Base-by-base conservation (phyloP, 2,113 vertebrate genomes). In the human (Homo sapiens) region DNA sequence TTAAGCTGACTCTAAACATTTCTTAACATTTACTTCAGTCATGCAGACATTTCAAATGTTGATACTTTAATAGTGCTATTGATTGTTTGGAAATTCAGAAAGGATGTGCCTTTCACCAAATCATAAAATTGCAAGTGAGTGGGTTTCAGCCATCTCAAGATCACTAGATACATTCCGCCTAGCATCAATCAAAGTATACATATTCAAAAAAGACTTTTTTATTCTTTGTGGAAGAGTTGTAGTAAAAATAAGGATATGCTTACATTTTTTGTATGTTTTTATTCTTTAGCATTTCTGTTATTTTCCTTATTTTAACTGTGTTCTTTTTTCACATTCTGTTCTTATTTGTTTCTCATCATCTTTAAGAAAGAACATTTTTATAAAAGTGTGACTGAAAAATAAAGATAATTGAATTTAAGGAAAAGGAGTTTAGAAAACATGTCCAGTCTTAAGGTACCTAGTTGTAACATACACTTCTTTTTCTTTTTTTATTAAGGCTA, bases 41-140 rank as follows among this genome's bases (percentile, higher is more conserved):
- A 45, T 89, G 0, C 20, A 80, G 64, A 95, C 48, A 45, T 80
- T 96, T 87, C 23, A 94, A 80, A 95, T 86, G 52, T 68, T 92
- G 88, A 75, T 57, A 73, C 22, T 89, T 45, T 88, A 80, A 70
- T 22, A 85, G 52, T 2, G 8, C n/a, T 80, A 72, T 73, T 84
- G 82, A 95, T 66, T 88, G 91, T 78, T 82, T 92, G 16, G 23
- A 73, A 89, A 90, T 93, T 89, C 22, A 50, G 27, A 66, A 94
- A 79, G 43, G 30, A 64, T n/a, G 0, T 45, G 32, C 25, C 32
- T 80, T 93, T 93, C 23, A 89, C 13, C 38, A 68, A 90, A 84
- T 91, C 45, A 80, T 84, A 89, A 85, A 95, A 45, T 73, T 75
- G 6, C n/a, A 55, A 64, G 35, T 93, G 25, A 82, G 82, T 93